Evolutionary conservation across 37 sponge, comb jelly and placozoan genomes (phyloP).

Genomic region (Corticium candelabrum): DNA sequence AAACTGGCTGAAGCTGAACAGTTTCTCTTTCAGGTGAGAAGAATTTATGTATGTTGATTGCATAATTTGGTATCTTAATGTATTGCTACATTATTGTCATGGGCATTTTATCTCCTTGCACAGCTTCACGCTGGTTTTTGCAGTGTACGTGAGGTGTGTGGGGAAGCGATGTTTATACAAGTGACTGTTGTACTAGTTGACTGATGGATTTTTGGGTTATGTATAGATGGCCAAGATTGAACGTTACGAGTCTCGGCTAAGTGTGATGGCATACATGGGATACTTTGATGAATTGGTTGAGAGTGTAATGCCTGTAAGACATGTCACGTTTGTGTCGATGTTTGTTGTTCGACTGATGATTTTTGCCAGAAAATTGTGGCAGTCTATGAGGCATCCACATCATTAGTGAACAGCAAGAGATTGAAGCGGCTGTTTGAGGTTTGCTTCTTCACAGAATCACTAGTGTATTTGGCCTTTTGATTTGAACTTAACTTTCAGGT

Average conservation of each 20-base stretch:
- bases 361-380: conserved; percentile 48
- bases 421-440: conserved; percentile 73
- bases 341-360: background rate
- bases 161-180: too few species aligned
- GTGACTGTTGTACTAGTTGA: too few species aligned
- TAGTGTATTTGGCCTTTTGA: conserved; percentile 7
- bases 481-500: conserved; percentile 22
- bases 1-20: conserved; percentile 76
- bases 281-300: conserved; percentile 69
- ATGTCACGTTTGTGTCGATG: background rate
- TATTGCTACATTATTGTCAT: too few species aligned
- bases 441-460: background rate
- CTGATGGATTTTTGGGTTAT: too few species aligned
- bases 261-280: conserved; percentile 72
- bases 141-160: too few species aligned
- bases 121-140: too few species aligned
- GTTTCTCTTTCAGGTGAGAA: conserved; percentile 61
- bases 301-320: conserved; percentile 51
- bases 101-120: too few species aligned
- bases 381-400: conserved; percentile 56
- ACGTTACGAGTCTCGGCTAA: conserved; percentile 53
- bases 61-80: too few species aligned
- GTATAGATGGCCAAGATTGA: conserved; percentile 64
- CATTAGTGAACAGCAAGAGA: conserved; percentile 48
- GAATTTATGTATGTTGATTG: background rate